These are phyloP conservation scores for Helicoverpa zea DNA, from an alignment of 1,140 invertebrate genomes.

Conservation along the genomic window DNA sequence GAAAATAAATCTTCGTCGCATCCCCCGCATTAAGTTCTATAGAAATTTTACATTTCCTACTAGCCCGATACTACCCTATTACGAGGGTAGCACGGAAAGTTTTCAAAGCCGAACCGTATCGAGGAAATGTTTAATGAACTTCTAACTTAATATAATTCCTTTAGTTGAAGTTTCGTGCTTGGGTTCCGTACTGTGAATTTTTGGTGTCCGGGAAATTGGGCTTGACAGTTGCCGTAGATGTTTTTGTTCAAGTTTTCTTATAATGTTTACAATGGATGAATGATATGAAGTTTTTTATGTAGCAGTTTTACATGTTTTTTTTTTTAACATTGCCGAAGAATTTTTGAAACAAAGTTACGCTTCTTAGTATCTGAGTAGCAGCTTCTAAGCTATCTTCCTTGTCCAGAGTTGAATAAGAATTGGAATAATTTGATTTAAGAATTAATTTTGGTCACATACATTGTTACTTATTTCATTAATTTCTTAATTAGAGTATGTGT, in stretches of 20 bases:
- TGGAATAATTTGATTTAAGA: too few species aligned
- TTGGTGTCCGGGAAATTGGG: slow-evolving; percentile 39
- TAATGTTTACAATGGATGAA: too few species aligned
- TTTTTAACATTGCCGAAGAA: too few species aligned
- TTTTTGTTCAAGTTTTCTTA: slow-evolving; percentile 13
- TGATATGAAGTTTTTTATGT: too few species aligned
- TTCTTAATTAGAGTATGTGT: too few species aligned
- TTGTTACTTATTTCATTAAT: too few species aligned
- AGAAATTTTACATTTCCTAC: slow-evolving; percentile 38
- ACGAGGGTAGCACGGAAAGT: slow-evolving; percentile 30
- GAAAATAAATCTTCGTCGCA: neutral
- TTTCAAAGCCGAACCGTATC: slow-evolving; percentile 40
- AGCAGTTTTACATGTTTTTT: too few species aligned
- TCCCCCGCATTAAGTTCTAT: neutral
- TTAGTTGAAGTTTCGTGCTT: slow-evolving; percentile 30
- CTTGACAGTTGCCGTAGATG: neutral
- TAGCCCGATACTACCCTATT: slow-evolving; percentile 37
- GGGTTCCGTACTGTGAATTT: slow-evolving; percentile 24
- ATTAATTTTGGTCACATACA: too few species aligned
- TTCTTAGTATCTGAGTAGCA: too few species aligned
- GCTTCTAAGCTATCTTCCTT: too few species aligned
- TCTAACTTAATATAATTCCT: slow-evolving; percentile 41
- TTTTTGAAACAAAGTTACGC: too few species aligned
- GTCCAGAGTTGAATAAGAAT: too few species aligned
- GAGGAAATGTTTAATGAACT: slow-evolving; percentile 45